phyloP scores from a whole-genome alignment of 2,888 invertebrate genomes.

The Cylloceria caligata region DNA sequence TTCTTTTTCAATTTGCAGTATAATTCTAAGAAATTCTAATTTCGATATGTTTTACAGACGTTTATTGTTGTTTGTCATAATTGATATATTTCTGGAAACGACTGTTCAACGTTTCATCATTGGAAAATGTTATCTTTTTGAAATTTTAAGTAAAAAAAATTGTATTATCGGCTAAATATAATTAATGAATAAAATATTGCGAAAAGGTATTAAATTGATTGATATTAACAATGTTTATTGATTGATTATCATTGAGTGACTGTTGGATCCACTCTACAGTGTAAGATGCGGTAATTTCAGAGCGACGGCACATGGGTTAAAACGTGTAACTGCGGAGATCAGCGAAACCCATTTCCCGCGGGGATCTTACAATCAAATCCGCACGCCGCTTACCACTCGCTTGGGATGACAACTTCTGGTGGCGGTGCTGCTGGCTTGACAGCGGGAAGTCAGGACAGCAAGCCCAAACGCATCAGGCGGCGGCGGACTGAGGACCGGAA shows the following conservation, averaged over 20 bases:
- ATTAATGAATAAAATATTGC: not conserved
- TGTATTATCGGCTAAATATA: not conserved
- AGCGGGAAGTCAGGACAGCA: constrained; percentile 69
- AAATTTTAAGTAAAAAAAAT: too few species aligned
- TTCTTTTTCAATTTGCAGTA: too few species aligned
- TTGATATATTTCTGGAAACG: not conserved
- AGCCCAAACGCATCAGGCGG: constrained; percentile 82
- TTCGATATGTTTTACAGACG: not conserved
- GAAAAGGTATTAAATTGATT: not conserved
- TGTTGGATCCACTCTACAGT: not conserved
- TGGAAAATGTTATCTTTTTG: too few species aligned
- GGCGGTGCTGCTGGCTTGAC: constrained; percentile 59
- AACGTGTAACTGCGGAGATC: constrained; percentile 80
- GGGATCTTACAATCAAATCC: constrained; percentile 61
- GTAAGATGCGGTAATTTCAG: constrained; percentile 79
- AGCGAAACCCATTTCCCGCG: constrained; percentile 75
- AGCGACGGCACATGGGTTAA: constrained; percentile 80
- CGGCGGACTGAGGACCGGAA: constrained; percentile 84
- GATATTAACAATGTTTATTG: not conserved
- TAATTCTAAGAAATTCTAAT: not conserved
- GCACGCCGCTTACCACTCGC: constrained; percentile 61
- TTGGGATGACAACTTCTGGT: constrained; percentile 70
- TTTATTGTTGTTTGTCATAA: not conserved
- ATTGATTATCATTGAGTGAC: not conserved
- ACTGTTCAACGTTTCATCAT: not conserved